Evolutionary conservation across 35 echinoderm and acorn worm genomes (phyloP).

Genomic region (Stichopus chloronotus): DNA sequence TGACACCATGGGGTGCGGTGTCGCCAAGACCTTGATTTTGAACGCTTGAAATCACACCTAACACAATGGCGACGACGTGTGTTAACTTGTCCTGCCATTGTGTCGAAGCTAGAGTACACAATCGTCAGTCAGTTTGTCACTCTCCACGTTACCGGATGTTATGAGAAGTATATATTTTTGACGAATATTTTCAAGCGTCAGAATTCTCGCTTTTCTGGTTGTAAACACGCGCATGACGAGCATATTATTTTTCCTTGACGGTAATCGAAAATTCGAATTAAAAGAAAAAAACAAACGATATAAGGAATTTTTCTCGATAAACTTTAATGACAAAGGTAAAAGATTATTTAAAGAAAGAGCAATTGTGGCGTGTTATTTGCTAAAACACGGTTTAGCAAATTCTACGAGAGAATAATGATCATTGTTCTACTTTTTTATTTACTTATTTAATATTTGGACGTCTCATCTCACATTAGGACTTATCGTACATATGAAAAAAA

Average conservation of each 20-base stretch:
- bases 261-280: background rate
- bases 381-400: no score
- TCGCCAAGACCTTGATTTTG: constrained; percentile 36
- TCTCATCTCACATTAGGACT: background rate
- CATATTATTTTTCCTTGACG: background rate
- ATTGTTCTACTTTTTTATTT: no score
- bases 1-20: constrained; percentile 32
- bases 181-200: constrained; percentile 37
- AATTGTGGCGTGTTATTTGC: no score
- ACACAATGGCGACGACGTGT: constrained; percentile 18
- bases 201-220: constrained; percentile 23
- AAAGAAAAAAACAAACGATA: no score
- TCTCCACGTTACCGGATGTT: constrained; percentile 38
- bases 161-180: constrained; percentile 27
- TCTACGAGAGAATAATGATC: no score
- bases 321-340: no score
- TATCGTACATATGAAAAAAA: background rate
- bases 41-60: constrained; percentile 33
- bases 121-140: constrained; percentile 38
- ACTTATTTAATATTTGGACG: no score
- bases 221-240: constrained; percentile 23
- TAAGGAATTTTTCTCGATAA: no score
- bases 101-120: constrained; percentile 38
- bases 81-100: constrained; percentile 35
- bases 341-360: no score